Conservation (phyloP, 2,113 vertebrate species). For the Eclectus roratus region DNA sequence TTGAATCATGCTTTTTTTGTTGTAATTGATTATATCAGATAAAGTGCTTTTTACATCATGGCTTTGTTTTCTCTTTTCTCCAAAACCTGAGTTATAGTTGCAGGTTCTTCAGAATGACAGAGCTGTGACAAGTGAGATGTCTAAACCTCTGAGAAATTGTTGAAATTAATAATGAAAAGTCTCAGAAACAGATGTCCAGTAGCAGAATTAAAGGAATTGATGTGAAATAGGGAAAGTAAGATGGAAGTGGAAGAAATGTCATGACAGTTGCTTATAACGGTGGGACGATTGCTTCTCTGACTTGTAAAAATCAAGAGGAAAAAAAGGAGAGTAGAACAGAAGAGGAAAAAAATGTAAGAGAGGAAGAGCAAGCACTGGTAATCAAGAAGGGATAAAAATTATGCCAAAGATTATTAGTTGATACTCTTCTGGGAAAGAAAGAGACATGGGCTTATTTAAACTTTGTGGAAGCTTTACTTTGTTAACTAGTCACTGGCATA, state of each 20-base stretch:
- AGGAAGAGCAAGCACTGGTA: not conserved
- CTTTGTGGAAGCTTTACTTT: not conserved
- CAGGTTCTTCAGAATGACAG: not conserved
- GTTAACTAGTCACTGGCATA: fast-evolving
- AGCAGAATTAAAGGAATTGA: not conserved
- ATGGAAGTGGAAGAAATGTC: not conserved
- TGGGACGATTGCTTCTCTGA: not conserved
- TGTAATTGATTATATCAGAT: not conserved
- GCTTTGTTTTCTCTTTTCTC: not conserved
- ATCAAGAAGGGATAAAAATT: not conserved
- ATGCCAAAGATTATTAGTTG: not conserved
- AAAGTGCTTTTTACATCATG: not conserved
- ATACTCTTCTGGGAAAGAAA: not conserved
- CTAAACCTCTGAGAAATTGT: not conserved
- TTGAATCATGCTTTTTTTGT: not conserved
- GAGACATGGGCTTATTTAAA: not conserved
- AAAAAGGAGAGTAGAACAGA: not conserved
- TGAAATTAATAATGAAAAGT: not conserved
- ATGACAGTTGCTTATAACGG: not conserved
- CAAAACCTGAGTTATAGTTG: not conserved
- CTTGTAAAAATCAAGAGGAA: not conserved
- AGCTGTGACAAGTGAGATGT: not conserved
- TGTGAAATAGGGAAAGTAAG: not conserved
- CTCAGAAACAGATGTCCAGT: not conserved
- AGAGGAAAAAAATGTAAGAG: not conserved